phyloP scores from a whole-genome alignment of 2,113 vertebrate genomes.

The Onychostoma macrolepis region DNA sequence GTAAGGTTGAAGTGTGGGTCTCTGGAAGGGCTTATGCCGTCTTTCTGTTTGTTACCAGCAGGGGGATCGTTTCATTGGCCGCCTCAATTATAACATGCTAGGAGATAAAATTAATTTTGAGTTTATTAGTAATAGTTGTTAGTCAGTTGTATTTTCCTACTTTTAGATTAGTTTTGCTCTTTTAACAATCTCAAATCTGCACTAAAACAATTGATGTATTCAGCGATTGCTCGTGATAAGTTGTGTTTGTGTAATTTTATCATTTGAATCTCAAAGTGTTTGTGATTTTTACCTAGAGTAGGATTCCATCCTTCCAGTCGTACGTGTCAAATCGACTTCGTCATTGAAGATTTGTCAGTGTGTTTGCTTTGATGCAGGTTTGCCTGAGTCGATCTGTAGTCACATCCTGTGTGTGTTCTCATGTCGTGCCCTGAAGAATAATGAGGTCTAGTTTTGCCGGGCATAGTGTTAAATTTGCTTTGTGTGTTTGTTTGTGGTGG shows the following conservation, averaged over 20 bases:
- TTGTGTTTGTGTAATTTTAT: background rate
- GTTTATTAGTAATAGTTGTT: background rate
- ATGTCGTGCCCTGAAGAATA: constrained; percentile 1
- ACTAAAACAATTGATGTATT: background rate
- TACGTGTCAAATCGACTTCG: background rate
- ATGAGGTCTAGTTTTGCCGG: background rate
- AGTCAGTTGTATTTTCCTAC: background rate
- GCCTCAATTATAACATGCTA: background rate
- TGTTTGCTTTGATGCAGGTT: constrained; percentile 1
- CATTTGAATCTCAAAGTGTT: background rate
- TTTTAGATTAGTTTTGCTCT: background rate
- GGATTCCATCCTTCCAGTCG: background rate
- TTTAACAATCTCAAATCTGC: background rate
- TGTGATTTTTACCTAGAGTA: background rate
- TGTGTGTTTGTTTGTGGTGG: constrained; percentile 28
- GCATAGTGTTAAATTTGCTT: constrained; percentile 1
- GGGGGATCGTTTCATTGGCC: background rate
- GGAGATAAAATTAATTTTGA: background rate
- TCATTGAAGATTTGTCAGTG: background rate
- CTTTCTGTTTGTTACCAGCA: background rate
- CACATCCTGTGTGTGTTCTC: constrained; percentile 35
- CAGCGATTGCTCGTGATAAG: background rate
- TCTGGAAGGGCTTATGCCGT: background rate
- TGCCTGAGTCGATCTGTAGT: background rate
- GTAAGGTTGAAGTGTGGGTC: background rate